phyloP scores from a whole-genome alignment of 37 sponge, comb jelly and placozoan genomes.

The Chondrosia reniformis region DNA sequence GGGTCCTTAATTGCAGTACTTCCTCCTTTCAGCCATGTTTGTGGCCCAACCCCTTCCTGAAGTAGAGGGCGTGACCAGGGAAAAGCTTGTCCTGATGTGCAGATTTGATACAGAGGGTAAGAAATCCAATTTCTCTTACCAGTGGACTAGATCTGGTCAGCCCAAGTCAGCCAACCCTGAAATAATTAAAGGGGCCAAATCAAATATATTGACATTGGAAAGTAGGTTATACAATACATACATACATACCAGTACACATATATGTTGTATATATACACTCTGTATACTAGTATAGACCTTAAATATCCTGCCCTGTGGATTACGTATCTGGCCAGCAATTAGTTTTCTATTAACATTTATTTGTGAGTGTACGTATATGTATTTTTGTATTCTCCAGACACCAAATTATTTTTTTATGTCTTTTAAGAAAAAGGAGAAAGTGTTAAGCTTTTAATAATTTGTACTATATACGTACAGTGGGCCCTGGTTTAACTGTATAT shows the following conservation, averaged over 20 bases:
- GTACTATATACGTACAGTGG: not conserved
- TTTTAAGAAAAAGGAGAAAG: too few relatives aligned
- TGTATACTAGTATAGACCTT: too few relatives aligned
- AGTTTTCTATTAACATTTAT: not conserved
- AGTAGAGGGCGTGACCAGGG: not conserved
- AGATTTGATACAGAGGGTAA: not conserved
- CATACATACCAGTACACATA: not conserved
- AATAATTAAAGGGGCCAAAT: not conserved
- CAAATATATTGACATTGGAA: not conserved
- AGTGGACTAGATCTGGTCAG: not conserved
- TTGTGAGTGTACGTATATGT: not conserved
- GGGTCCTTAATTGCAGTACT: not conserved
- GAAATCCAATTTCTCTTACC: not conserved
- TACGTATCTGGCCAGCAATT: not conserved
- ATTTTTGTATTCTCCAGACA: not conserved
- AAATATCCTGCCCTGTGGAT: not conserved
- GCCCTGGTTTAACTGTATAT: not conserved
- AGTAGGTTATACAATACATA: not conserved
- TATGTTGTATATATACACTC: too few relatives aligned
- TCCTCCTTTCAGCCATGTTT: not conserved
- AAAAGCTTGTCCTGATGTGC: not conserved
- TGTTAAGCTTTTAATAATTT: not conserved
- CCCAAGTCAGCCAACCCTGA: not conserved
- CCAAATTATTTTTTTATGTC: too few relatives aligned
- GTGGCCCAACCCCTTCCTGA: not conserved